A percentile compares a stretch with the other conserved stretches of the same genome.
Conservation (phyloP, 2,113 vertebrate genomes). For the Nothobranchius furzeri region DNA sequence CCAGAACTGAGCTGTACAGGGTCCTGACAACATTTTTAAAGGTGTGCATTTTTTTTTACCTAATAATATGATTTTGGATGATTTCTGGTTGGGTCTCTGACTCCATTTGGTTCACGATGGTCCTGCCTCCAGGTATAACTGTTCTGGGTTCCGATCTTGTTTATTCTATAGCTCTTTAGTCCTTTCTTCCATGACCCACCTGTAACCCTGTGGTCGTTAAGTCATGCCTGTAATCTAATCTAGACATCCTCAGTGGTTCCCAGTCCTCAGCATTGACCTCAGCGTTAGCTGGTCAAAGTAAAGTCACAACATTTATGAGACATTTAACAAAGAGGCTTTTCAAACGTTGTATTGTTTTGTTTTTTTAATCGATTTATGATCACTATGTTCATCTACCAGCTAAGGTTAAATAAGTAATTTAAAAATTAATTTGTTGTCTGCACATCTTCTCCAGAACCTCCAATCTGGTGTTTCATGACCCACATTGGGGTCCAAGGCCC, state of each 20-base stretch:
- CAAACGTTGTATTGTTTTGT: no score
- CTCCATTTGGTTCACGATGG: neutral
- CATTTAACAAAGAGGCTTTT: no score
- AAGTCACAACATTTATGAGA: no score
- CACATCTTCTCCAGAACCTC: no score
- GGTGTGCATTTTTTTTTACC: neutral
- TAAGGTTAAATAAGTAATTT: no score
- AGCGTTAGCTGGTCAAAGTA: no score
- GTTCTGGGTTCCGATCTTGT: constrained; percentile 45
- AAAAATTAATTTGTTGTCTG: no score
- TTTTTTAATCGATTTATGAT: no score
- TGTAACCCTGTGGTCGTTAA: constrained; percentile 51
- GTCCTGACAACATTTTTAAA: constrained; percentile 5
- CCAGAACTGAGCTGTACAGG: constrained; percentile 26
- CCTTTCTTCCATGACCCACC: constrained; percentile 37
- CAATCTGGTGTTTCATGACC: no score
- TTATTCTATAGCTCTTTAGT: constrained; percentile 66
- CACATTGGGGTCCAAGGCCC: no score
- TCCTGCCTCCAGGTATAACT: neutral
- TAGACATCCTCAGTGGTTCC: constrained; percentile 2
- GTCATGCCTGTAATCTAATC: constrained; percentile 43
- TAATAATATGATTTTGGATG: neutral
- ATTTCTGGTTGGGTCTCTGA: neutral
- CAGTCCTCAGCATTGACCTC: no score
- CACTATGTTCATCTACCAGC: no score